Evolutionary conservation across 2,888 invertebrate species (phyloP).

Genomic region (Orthosia gracilis): DNA sequence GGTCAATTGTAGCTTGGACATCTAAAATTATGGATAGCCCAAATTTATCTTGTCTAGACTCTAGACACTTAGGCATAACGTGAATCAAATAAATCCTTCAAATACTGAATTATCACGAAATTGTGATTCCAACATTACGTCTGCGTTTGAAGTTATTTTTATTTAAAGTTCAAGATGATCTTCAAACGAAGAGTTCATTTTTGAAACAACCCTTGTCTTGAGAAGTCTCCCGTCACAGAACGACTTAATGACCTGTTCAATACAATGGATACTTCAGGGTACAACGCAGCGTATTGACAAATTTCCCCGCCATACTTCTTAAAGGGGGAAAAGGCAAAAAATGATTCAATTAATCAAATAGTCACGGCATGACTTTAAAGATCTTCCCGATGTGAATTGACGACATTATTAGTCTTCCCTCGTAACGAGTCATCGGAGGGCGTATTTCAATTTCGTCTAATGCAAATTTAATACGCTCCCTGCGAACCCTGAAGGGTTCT

Average conservation of each 20-base stretch:
- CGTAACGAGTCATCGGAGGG: constrained; percentile 88
- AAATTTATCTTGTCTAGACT: constrained; percentile 12
- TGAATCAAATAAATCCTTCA: constrained; percentile 12
- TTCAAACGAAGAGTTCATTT: constrained; percentile 7
- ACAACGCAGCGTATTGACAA: constrained; percentile 72
- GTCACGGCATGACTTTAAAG: constrained; percentile 87
- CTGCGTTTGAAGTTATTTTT: constrained; percentile 7
- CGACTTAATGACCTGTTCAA: constrained; percentile 54
- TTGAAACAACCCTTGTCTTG: constrained; percentile 27
- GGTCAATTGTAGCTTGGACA: not conserved
- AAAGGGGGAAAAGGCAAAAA: constrained; percentile 79
- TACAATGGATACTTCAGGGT: constrained; percentile 59
- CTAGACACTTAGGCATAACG: not conserved
- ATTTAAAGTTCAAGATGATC: not conserved
- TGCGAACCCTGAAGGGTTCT: constrained; percentile 82
- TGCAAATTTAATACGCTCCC: constrained; percentile 91
- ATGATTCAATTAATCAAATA: constrained; percentile 90
- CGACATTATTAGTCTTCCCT: constrained; percentile 88
- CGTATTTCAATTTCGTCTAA: constrained; percentile 90
- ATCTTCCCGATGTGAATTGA: constrained; percentile 85
- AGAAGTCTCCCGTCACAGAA: constrained; percentile 2
- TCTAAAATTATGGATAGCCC: not conserved
- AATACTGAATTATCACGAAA: not conserved
- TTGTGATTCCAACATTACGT: not conserved
- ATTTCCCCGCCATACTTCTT: constrained; percentile 69